Conservation (phyloP, 2,888 invertebrate species). For the Hypomecis atomaria region DNA sequence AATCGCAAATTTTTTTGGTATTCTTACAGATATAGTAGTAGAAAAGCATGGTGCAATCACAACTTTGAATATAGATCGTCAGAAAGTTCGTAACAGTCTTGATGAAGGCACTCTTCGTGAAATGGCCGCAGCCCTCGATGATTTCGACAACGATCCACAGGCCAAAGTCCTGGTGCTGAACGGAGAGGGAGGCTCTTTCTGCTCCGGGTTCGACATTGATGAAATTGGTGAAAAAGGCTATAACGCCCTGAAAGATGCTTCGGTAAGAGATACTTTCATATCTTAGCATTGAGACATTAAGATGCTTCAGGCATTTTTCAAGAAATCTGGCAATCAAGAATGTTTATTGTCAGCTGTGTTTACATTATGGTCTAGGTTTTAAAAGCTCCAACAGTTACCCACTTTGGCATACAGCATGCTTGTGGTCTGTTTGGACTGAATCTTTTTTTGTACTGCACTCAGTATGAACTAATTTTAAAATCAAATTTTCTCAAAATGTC, state of each 20-base stretch:
- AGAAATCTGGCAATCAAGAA: too few relatives aligned
- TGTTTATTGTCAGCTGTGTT: too few relatives aligned
- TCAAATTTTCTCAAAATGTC: too few relatives aligned
- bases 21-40: slow-evolving; percentile 72
- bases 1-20: background rate
- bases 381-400: too few relatives aligned
- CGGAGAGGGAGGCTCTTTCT: slow-evolving; percentile 97
- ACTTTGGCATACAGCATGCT: too few relatives aligned
- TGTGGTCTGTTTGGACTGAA: too few relatives aligned
- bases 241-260: slow-evolving; percentile 68
- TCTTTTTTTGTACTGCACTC: too few relatives aligned
- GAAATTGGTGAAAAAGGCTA: slow-evolving; percentile 86
- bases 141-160: slow-evolving; percentile 91
- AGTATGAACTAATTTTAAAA: too few relatives aligned
- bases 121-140: slow-evolving; percentile 88
- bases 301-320: too few relatives aligned
- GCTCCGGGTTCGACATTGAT: slow-evolving; percentile 95
- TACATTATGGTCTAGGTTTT: too few relatives aligned
- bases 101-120: slow-evolving; percentile 88
- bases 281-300: background rate
- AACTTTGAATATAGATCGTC: slow-evolving; percentile 94
- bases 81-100: slow-evolving; percentile 92
- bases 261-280: slow-evolving; percentile 62
- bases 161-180: slow-evolving; percentile 91
- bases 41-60: slow-evolving; percentile 88